Evolutionary conservation across 2,888 invertebrate genomes (phyloP), one percentile per base, ranked within the genome.

Genomic region (Stenodema calcarata): DNA sequence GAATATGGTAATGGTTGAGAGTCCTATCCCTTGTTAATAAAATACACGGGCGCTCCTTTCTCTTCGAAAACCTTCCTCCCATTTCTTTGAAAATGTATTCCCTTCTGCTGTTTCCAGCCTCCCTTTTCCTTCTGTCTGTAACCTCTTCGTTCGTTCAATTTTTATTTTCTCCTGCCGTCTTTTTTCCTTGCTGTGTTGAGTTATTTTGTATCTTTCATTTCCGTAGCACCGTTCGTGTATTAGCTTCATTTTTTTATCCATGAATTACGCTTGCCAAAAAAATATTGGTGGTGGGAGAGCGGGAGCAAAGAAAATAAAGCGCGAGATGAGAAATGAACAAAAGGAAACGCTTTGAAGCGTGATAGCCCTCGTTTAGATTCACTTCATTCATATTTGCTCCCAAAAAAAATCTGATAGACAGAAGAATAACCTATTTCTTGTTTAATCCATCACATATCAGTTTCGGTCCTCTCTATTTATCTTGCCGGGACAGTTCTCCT

Each of bases 1-100:
- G 82, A 82, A 82, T 82, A 82, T 82, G 82, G 82, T 82, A 82
- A 82, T 82, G 82, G 62, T 82, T 54, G 82, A 42, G 41, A 81
- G 82, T 69, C 62, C 69, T 62, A 69, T 62, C 75, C 81, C 81
- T 82, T 82, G 82, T 82, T 82, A 82, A 82, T 82, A 82, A 82
- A 82, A 82, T 82, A 82, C 82, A 82, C 82, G 42, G 82, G 27
- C 69, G 18, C 69, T 50, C 62, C 81, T 81, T 54, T 62, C 81
- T 69, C 69, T 50, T 47, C 27, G 50, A 28, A 47, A n/a, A 80
- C 42, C 44, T 28, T 30, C 30, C 69, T 35, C 30, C 73, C 30
- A 30, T 35, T 73, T 73, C 35, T 35, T 73, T 73, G 35, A 35
- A 73, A 73, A 73, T 73, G 30, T 73, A 73, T 73, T 73, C 73